Conservation (phyloP, 2,888 invertebrate genomes). For the Tipula helvola region DNA sequence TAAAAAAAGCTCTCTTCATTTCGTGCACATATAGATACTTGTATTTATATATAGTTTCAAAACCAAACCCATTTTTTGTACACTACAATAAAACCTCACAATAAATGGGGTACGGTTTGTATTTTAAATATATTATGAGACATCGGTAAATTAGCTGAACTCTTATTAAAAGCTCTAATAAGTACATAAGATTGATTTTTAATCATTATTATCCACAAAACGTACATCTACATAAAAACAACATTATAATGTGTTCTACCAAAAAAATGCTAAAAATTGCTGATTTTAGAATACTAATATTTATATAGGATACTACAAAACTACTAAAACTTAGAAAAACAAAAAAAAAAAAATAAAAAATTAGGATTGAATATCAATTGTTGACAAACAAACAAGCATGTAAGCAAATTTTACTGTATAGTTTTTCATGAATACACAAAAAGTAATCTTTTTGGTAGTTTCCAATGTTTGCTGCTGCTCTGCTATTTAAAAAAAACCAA, state of each 20-base stretch:
- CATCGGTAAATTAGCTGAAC: background rate
- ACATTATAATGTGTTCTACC: background rate
- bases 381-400: background rate
- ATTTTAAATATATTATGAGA: background rate
- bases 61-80: background rate
- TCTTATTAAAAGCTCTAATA: background rate
- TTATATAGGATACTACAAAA: background rate
- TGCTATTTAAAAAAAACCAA: background rate
- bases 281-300: background rate
- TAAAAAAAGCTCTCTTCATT: background rate
- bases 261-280: background rate
- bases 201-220: background rate
- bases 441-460: background rate
- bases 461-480: background rate
- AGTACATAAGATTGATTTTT: background rate
- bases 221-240: background rate
- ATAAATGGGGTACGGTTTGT: background rate
- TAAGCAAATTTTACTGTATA: background rate
- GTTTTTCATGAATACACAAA: background rate
- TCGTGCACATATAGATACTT: background rate
- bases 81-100: background rate
- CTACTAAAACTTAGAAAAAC: background rate
- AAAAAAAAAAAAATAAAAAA: background rate
- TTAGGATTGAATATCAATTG: slow-evolving; percentile 4
- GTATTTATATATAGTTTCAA: background rate